Conservation (phyloP, 2,113 vertebrate genomes). For the Salvelinus fontinalis region DNA sequence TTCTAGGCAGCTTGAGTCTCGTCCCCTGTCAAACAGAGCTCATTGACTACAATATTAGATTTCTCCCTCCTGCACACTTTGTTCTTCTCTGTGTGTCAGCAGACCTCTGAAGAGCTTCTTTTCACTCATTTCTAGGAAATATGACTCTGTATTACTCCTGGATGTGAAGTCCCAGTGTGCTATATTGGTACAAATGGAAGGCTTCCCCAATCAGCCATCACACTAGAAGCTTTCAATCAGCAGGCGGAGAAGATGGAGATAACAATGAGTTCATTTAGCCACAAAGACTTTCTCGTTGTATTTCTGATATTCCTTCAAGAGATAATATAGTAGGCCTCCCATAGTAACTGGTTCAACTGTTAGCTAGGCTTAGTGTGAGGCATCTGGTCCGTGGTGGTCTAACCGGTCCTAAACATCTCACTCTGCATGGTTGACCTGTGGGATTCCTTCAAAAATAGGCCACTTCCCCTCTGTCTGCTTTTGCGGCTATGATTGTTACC, state of each 20-base stretch:
- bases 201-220: conserved; percentile 19
- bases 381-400: conserved; percentile 23
- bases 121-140: conserved; percentile 2
- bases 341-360: too few species aligned
- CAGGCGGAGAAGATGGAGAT: conserved; percentile 47
- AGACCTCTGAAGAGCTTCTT: conserved; percentile 28
- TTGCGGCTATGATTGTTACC: conserved; percentile 2
- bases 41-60: conserved; percentile 43
- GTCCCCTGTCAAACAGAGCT: conserved; percentile 51
- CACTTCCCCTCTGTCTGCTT: conserved; percentile 52
- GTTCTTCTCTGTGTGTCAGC: conserved; percentile 36
- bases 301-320: too few species aligned
- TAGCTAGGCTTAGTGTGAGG: conserved; percentile 12
- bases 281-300: conserved; percentile 40
- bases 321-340: too few species aligned
- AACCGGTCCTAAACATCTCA: conserved; percentile 44
- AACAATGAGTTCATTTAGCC: conserved; percentile 55
- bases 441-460: conserved; percentile 18
- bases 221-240: conserved; percentile 41
- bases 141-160: conserved; percentile 39
- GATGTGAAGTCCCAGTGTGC: conserved; percentile 17
- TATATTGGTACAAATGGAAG: conserved; percentile 5
- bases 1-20: conserved; percentile 47
- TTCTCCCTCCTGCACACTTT: conserved; percentile 31
- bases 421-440: conserved; percentile 34